Evolutionary conservation across 2,113 vertebrate species (phyloP).

Genomic region (Nyctereutes procyonoides): DNA sequence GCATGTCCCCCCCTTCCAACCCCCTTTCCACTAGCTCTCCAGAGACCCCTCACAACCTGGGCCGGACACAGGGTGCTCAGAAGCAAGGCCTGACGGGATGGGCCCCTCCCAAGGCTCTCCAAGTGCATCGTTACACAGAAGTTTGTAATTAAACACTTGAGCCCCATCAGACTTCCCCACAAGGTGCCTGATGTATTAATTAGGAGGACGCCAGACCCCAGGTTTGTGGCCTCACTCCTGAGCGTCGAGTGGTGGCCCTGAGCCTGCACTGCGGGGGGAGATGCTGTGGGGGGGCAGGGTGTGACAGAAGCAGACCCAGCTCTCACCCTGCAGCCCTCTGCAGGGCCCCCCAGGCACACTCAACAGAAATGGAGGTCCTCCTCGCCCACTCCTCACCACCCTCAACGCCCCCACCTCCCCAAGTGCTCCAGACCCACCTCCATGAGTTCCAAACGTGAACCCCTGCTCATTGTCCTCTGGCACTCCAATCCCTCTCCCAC

Average conservation of each 20-base stretch:
- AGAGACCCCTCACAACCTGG: neutral
- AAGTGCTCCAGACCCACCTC: neutral
- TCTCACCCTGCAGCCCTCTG: neutral
- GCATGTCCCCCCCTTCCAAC: neutral
- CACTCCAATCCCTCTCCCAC: neutral
- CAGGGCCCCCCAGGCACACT: neutral
- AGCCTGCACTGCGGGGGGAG: neutral
- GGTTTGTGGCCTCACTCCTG: conserved; percentile 92
- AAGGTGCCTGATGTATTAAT: conserved; percentile 94
- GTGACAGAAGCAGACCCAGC: neutral
- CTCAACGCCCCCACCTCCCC: neutral
- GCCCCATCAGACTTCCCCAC: conserved; percentile 94
- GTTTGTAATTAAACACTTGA: conserved; percentile 98
- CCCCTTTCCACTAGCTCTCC: neutral
- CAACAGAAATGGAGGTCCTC: neutral
- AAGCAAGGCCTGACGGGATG: fast-evolving
- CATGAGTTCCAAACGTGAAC: neutral
- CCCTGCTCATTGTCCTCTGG: no score
- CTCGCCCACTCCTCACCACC: neutral
- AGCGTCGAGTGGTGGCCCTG: neutral
- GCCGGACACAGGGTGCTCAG: fast-evolving
- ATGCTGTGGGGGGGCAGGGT: no score
- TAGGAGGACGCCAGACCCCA: conserved; percentile 93
- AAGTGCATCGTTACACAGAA: conserved; percentile 95
- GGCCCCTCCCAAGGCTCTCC: conserved; percentile 94